Conservation (phyloP, 2,113 vertebrate genomes). For the Potamarius usumacintae region DNA sequence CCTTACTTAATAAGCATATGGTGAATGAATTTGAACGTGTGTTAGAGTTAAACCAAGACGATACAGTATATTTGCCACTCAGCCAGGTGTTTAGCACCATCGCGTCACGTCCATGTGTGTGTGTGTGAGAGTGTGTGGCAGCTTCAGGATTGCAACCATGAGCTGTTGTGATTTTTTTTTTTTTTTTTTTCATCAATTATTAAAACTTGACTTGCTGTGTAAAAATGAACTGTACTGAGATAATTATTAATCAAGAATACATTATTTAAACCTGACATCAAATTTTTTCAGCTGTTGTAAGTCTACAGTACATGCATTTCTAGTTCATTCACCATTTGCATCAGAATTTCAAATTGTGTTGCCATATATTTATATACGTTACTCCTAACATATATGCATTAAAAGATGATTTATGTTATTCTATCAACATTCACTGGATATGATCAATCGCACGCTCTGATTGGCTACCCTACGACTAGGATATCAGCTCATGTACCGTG, state of each 20-base stretch:
- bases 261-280: neutral
- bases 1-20: slow-evolving; percentile 35
- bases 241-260: neutral
- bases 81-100: neutral
- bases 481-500: too few species aligned
- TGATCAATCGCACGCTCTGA: too few species aligned
- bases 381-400: neutral
- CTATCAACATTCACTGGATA: too few species aligned
- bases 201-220: neutral
- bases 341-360: neutral
- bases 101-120: neutral
- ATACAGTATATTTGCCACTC: neutral
- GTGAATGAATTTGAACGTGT: neutral
- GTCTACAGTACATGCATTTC: neutral
- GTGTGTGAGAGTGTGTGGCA: neutral
- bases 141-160: neutral
- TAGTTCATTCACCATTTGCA: neutral
- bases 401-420: neutral
- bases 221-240: neutral
- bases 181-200: neutral
- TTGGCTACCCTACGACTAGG: too few species aligned
- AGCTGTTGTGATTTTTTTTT: too few species aligned
- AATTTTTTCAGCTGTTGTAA: neutral
- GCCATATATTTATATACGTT: neutral
- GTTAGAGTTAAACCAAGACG: neutral